phyloP scores from a whole-genome alignment of 1,140 invertebrate species.

The Littorina saxatilis region DNA sequence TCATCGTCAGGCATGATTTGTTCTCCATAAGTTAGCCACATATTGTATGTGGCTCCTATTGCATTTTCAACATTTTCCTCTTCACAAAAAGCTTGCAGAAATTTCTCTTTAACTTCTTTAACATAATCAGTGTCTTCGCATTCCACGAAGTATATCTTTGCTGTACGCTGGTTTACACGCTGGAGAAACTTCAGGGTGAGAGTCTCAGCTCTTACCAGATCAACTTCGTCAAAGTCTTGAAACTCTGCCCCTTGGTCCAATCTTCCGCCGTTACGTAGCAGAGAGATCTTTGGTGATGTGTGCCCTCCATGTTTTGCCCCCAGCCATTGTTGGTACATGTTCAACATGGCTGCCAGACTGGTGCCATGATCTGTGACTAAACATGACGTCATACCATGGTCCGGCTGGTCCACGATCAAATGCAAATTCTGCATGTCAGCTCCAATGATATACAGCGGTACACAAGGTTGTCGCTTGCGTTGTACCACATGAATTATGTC shows the following conservation, averaged over 20 bases:
- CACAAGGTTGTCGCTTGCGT: neutral
- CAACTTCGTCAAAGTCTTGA: neutral
- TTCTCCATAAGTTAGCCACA: neutral
- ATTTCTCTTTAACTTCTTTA: neutral
- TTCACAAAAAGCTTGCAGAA: neutral
- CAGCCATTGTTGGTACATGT: conserved; percentile 1
- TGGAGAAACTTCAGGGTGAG: neutral
- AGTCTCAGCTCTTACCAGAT: neutral
- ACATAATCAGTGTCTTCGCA: neutral
- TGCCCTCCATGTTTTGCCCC: neutral
- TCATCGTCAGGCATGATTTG: neutral
- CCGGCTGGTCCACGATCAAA: neutral
- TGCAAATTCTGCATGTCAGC: neutral
- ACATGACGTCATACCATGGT: neutral
- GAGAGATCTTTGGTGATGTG: neutral
- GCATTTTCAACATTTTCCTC: neutral
- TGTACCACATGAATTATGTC: neutral
- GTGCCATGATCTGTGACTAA: neutral
- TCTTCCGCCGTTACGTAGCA: neutral
- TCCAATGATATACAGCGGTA: neutral
- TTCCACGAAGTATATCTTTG: conserved; percentile 1
- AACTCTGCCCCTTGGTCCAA: neutral
- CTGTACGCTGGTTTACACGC: neutral
- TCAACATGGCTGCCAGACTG: neutral
- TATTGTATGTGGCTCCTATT: neutral